Evolutionary conservation across 1,140 invertebrate genomes (phyloP), one percentile per base, ranked within the genome.

Genomic region (Hestina assimilis): DNA sequence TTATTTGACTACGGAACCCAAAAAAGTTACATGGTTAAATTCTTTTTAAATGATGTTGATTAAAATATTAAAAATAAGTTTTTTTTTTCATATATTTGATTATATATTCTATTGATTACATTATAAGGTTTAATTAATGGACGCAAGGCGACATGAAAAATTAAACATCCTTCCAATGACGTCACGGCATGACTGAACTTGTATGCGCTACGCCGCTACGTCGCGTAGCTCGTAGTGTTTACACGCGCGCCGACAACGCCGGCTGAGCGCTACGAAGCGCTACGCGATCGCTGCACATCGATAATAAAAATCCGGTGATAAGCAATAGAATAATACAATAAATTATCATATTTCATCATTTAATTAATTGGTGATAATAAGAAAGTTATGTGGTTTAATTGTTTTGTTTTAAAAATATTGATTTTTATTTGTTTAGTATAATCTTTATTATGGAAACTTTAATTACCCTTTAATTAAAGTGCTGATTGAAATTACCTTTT

Each of bases 191-290:
- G 26, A 31, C 26, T 35, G 35, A 40, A n/a, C n/a, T 41, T 23
- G 23, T 9, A 40, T 45, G 19, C 52, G 42, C 56, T 56, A 60
- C 59, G 64, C 46, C 46, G 60, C 57, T 67, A 63, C 61, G 43
- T 41, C 35, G 51, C 63, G 61, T 63, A 67, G 64, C 29, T 50
- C 51, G 62, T 69, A 69, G 66, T 68, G 50, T 64, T 63, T 69
- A 69, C 66, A 59, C 62, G 52, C 66, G 62, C 59, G 66, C 40
- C 61, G 66, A 55, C 48, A 43, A 55, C 47, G 58, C 48, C 59
- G 66, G 66, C 46, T 64, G 63, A 62, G 52, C 52, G 62, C 59
- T 65, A 65, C 62, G 51, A 52, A 42, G 23, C 23, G 46, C 58
- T 68, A 68, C 66, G 62, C 46, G 41, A 54, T 33, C 35, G 48